Base-by-base conservation (phyloP, 2,888 invertebrate species). In the Carterocephalus palaemon region DNA sequence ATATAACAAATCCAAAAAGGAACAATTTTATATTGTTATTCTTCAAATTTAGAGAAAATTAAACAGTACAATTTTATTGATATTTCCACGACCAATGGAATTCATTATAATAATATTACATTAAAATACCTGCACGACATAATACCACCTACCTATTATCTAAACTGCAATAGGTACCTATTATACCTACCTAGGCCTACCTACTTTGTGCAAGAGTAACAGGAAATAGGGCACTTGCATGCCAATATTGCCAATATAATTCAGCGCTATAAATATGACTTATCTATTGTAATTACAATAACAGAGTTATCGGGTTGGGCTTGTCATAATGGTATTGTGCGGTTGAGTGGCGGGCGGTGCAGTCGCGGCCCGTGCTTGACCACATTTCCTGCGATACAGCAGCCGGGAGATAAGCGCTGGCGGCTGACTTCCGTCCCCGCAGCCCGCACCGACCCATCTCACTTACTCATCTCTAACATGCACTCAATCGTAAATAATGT, bases 361-460 rank as follows among this genome's bases (percentile, higher is more conserved):
- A n/a, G n/a, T n/a, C n/a, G n/a, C n/a, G n/a, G n/a, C n/a, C n/a
- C n/a, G n/a, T n/a, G 54, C 51, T 56, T 67, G 69, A 72, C 72
- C 73, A 68, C 72, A 62, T 62, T 75, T 82, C 82, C 82, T 77
- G 80, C 57, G 82, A 78, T 76, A 80, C 55, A 51, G 49, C 49
- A 37, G 51, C 49, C 46, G 38, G 43, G 54, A 62, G 80, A 78
- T 78, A 81, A 75, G 64, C 68, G 63, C 38, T 46, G 46, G 46
- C 52, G 52, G 46, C 56, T 50, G 47, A 51, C 57, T 57, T 61
- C 60, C 63, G 58, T 53, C 56, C 49, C 48, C n/a, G n/a, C n/a
- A n/a, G n/a, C n/a, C 16, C 4, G 26, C n/a, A 29, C 31, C 50
- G 39, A 52, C 52, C 41, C 53, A 53, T 53, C 53, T 52, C 48